Evolutionary conservation across 2,888 invertebrate species (phyloP).

Genomic region (Selenia dentaria): DNA sequence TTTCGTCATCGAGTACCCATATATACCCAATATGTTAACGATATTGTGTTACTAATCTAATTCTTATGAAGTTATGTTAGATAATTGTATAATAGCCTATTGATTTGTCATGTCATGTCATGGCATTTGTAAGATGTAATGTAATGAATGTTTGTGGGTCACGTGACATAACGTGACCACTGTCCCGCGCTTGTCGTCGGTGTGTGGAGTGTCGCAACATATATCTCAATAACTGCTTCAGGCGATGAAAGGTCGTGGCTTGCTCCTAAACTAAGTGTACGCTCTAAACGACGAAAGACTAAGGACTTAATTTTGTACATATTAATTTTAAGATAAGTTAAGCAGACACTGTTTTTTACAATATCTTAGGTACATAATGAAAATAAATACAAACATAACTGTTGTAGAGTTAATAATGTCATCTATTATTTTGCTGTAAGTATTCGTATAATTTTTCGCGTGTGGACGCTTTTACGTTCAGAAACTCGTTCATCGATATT

Average conservation of each 20-base stretch:
- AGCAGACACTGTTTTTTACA: conserved; percentile 82
- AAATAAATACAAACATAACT: conserved; percentile 74
- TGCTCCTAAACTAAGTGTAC: conserved; percentile 65
- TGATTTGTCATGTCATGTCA: conserved; percentile 28
- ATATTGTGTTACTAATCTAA: conserved; percentile 64
- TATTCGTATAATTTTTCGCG: conserved; percentile 56
- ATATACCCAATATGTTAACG: conserved; percentile 58
- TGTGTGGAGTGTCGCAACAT: conserved; percentile 38
- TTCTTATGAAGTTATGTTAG: conserved; percentile 59
- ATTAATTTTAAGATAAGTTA: conserved; percentile 74
- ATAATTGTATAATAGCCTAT: conserved; percentile 36
- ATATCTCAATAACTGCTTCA: conserved; percentile 49
- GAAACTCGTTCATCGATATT: conserved; percentile 36
- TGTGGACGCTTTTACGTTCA: conserved; percentile 54
- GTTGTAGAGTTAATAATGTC: conserved; percentile 75
- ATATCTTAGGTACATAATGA: conserved; percentile 72
- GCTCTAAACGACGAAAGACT: conserved; percentile 77
- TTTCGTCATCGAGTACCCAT: conserved; percentile 48
- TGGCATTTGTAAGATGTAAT: conserved; percentile 14
- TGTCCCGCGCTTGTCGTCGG: conserved; percentile 40
- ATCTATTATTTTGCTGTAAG: conserved; percentile 75
- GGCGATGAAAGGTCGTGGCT: conserved; percentile 54
- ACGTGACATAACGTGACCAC: not conserved
- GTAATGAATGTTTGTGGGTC: conserved; percentile 14
- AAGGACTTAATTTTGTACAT: conserved; percentile 80